A percentile compares a stretch with the other conserved stretches of the same genome.
Evolutionary conservation across 2,113 vertebrate genomes (phyloP).

Genomic region (Notiomystis cincta): DNA sequence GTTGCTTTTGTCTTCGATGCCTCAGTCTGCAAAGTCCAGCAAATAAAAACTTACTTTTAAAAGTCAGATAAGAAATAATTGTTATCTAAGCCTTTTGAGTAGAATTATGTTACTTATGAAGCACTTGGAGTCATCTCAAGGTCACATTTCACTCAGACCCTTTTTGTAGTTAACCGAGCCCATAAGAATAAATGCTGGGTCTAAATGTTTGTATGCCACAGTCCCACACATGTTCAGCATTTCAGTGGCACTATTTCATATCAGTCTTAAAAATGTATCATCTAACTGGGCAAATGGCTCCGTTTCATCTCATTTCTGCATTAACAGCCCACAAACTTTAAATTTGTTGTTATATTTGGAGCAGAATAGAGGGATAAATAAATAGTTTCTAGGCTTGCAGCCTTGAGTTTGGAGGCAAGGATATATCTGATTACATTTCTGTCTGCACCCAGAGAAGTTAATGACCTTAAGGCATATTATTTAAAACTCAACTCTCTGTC

Average conservation of each 20-base stretch:
- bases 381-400: not conserved
- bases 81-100: not conserved
- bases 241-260: not conserved
- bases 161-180: not conserved
- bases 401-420: not conserved
- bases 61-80: not conserved
- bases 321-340: not conserved
- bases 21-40: not conserved
- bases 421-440: not conserved
- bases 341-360: not conserved
- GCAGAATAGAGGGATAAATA: not conserved
- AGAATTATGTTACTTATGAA: not conserved
- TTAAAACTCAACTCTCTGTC: not conserved
- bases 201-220: not conserved
- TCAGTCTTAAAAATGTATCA: not conserved
- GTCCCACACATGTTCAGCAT: not conserved
- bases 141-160: not conserved
- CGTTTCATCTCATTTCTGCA: not conserved
- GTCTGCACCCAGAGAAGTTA: not conserved
- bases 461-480: not conserved
- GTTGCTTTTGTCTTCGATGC: not conserved
- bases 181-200: rapidly evolving
- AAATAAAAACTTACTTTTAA: not conserved
- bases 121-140: not conserved
- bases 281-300: not conserved